phyloP scores from a whole-genome alignment of 2,113 vertebrate genomes.

The Hucho hucho region DNA sequence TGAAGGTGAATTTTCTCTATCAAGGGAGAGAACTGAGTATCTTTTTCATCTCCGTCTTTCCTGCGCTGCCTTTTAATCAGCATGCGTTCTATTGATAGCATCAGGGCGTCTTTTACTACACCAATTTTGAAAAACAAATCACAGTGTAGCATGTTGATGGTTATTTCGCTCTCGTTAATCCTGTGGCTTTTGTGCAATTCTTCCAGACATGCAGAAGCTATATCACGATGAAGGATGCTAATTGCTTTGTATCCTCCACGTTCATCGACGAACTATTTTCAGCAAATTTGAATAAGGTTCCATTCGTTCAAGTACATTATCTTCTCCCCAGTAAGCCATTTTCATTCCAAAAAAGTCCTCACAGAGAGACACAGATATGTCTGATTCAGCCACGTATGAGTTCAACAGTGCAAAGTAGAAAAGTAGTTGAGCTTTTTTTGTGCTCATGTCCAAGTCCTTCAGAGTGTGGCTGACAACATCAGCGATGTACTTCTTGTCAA shows the following conservation, averaged over 20 bases:
- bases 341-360: conserved; percentile 49
- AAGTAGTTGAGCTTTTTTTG: conserved; percentile 25
- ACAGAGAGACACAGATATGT: conserved; percentile 42
- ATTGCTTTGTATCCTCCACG: conserved; percentile 29
- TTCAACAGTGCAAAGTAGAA: conserved; percentile 47
- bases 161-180: background rate
- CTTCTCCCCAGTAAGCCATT: fast-evolving
- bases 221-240: conserved; percentile 31
- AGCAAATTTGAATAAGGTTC: conserved; percentile 38
- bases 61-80: conserved; percentile 53
- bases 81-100: conserved; percentile 39
- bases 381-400: conserved; percentile 31
- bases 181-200: conserved; percentile 23
- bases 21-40: conserved; percentile 51
- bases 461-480: conserved; percentile 41
- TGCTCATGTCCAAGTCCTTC: conserved; percentile 35
- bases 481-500: conserved; percentile 29
- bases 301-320: conserved; percentile 49
- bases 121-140: conserved; percentile 54
- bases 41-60: conserved; percentile 39
- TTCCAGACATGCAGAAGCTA: conserved; percentile 51
- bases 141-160: conserved; percentile 43
- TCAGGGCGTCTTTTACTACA: conserved; percentile 44
- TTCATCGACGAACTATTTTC: conserved; percentile 7
- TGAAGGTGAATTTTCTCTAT: conserved; percentile 44